These are phyloP conservation scores for Octodonta nipae DNA, from an alignment of 2,888 invertebrate species.

Conservation along the genomic window DNA sequence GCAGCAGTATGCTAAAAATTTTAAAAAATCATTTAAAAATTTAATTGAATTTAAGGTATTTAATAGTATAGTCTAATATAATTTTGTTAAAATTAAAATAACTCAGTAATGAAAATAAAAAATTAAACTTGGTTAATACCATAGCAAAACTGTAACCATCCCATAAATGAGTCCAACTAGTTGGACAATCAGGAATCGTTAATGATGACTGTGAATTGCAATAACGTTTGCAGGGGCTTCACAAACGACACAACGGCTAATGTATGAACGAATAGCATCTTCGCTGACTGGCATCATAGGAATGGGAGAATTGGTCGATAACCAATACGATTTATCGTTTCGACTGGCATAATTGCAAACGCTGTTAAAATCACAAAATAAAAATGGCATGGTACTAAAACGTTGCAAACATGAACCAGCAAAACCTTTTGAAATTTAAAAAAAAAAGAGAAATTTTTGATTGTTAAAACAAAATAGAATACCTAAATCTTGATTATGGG, in stretches of 20 bases:
- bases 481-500: constrained; percentile 95
- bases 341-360: constrained; percentile 93
- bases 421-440: too few relatives aligned
- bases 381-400: constrained; percentile 93
- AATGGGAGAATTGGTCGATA: constrained; percentile 68
- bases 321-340: constrained; percentile 93
- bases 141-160: constrained; percentile 95
- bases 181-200: constrained; percentile 73
- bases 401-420: constrained; percentile 87
- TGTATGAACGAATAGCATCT: constrained; percentile 66
- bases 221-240: constrained; percentile 91
- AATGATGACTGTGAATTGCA: constrained; percentile 88
- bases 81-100: too few relatives aligned
- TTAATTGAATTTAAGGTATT: too few relatives aligned
- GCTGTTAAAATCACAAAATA: constrained; percentile 88
- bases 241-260: constrained; percentile 92
- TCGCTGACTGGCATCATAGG: constrained; percentile 93
- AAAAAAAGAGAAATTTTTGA: too few relatives aligned
- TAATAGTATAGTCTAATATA: too few relatives aligned
- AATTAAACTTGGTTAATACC: too few relatives aligned
- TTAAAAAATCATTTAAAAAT: too few relatives aligned
- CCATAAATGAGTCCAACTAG: constrained; percentile 83
- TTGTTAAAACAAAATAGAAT: too few relatives aligned
- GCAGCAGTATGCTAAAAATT: constrained; percentile 88
- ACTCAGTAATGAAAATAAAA: too few relatives aligned